Evolutionary conservation across 2,888 invertebrate genomes (phyloP).

Genomic region (Amphipyra berbera): DNA sequence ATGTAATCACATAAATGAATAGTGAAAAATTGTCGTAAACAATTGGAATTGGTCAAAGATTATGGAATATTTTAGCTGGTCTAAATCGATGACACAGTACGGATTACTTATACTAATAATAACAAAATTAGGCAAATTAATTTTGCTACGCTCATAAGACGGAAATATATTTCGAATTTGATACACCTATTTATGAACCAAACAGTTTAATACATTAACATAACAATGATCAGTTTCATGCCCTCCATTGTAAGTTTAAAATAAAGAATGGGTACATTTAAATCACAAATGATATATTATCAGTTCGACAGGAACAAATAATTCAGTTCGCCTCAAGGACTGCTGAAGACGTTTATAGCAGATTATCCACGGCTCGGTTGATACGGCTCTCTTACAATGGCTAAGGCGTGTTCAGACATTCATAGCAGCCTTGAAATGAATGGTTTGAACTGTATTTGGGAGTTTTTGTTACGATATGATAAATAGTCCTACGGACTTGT

Average conservation of each 20-base stretch:
- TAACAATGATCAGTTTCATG: conserved; percentile 40
- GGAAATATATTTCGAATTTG: conserved; percentile 4
- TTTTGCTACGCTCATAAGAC: conserved; percentile 3
- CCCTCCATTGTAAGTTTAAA: conserved; percentile 10
- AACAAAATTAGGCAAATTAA: neutral
- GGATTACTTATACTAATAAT: conserved; percentile 1
- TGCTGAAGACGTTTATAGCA: conserved; percentile 73
- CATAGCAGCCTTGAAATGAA: conserved; percentile 47
- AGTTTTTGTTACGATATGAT: conserved; percentile 25
- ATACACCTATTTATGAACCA: conserved; percentile 5
- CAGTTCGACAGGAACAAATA: conserved; percentile 59
- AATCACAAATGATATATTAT: conserved; percentile 57
- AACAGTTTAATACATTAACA: conserved; percentile 18
- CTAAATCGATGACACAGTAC: conserved; percentile 10
- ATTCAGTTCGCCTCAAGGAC: conserved; percentile 67
- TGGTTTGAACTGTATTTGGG: conserved; percentile 16
- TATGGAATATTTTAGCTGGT: neutral
- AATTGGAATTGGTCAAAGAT: neutral
- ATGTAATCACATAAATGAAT: too few species aligned
- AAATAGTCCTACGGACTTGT: conserved; percentile 13
- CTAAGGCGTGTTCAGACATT: conserved; percentile 41
- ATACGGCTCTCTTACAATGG: conserved; percentile 67
- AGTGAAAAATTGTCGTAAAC: neutral
- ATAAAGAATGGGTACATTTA: conserved; percentile 44
- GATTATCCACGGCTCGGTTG: conserved; percentile 77